Conservation (phyloP, 1,140 invertebrate species). For the Teleopsis dalmanni region DNA sequence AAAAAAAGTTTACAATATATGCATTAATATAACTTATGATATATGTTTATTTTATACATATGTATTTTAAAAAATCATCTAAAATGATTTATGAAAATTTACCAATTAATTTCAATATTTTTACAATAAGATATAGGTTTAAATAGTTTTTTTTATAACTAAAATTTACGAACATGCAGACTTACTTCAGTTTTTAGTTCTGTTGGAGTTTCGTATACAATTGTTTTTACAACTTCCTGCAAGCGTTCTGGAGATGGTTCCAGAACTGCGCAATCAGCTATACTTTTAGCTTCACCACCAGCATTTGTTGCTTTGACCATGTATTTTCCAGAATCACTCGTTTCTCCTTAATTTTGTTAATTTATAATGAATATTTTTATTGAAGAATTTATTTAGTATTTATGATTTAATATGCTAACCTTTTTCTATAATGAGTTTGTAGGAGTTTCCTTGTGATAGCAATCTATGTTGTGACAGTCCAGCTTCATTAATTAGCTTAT, state of each 20-base stretch:
- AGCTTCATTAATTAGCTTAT: constrained; percentile 49
- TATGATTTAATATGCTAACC: constrained; percentile 48
- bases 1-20: constrained; percentile 33
- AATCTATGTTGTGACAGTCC: constrained; percentile 46
- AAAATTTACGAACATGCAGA: constrained; percentile 38
- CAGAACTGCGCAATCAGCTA: constrained; percentile 67
- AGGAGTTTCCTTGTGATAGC: constrained; percentile 57
- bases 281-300: constrained; percentile 68
- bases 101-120: constrained; percentile 1
- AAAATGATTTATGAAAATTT: constrained; percentile 9
- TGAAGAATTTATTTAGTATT: no score
- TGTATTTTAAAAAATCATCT: constrained; percentile 13
- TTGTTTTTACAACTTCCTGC: constrained; percentile 59
- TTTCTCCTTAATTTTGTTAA: constrained; percentile 31
- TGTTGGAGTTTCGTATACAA: constrained; percentile 51
- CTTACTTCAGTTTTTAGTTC: constrained; percentile 44
- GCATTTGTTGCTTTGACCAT: constrained; percentile 64
- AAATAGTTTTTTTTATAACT: constrained; percentile 9
- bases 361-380: background rate
- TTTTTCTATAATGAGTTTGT: constrained; percentile 60
- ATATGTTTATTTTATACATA: constrained; percentile 8
- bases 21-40: constrained; percentile 12
- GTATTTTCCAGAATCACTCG: constrained; percentile 61
- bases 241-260: constrained; percentile 61
- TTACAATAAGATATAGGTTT: constrained; percentile 10